These are phyloP conservation scores for Sardina pilchardus DNA, from an alignment of 2,113 vertebrate genomes.

Conservation along the genomic window DNA sequence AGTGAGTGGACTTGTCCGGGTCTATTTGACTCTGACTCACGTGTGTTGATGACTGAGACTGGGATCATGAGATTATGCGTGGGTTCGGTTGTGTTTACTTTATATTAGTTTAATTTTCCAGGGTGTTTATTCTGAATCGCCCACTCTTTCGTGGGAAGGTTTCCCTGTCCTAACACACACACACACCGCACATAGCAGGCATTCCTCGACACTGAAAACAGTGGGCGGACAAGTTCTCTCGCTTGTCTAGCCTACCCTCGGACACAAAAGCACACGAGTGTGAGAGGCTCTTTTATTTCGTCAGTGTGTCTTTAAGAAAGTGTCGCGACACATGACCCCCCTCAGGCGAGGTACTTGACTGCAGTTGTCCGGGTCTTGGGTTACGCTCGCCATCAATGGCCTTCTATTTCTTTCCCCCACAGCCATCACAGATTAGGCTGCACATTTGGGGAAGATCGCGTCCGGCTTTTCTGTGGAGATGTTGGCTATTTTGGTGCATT, in stretches of 20 bases:
- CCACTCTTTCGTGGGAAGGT: neutral
- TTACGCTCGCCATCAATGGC: neutral
- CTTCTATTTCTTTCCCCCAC: neutral
- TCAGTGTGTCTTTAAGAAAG: neutral
- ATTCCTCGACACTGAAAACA: neutral
- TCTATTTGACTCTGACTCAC: no score
- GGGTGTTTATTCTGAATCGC: neutral
- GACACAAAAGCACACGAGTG: neutral
- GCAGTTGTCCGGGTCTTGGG: neutral
- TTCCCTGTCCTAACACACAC: neutral
- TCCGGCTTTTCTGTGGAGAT: no score
- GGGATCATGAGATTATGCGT: no score
- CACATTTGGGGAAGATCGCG: neutral
- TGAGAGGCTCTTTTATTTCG: neutral
- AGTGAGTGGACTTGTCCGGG: no score
- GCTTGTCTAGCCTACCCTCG: neutral
- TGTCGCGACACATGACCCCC: neutral
- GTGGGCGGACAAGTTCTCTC: neutral
- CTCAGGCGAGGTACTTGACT: neutral
- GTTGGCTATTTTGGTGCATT: neutral
- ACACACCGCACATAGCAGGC: neutral
- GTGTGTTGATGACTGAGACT: no score
- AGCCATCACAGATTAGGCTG: neutral
- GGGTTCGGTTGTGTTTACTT: no score
- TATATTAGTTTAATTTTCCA: neutral